Base-by-base conservation (phyloP, 2,888 invertebrate species). In the Xestobium rufovillosum region DNA sequence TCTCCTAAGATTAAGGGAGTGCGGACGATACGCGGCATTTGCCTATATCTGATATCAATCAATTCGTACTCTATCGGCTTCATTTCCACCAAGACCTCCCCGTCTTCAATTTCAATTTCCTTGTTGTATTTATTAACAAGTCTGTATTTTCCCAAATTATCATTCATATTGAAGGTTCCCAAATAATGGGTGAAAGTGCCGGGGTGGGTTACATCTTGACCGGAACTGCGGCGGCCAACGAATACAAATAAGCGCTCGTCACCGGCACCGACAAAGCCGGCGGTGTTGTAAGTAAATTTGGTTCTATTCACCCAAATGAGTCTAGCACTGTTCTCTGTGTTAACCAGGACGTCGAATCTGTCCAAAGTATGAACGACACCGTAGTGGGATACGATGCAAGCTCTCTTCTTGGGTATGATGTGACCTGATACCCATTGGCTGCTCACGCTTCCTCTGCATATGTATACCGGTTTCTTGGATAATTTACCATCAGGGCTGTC, bases 11-110 rank as follows among this genome's bases (percentile, higher is more conserved):
- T 48, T 9, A 43, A 48, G 1, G 54, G 46, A 8, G 23, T 19
- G 6, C n/a, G 6, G 6, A 8, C n/a, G 6, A 19, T 19, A 8
- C 23, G 6, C 6, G 6, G 23, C 6, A 6, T n/a, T 6, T 49
- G 51, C 12, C 55, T 57, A 14, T 53, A 46, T 27, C 59, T 50
- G 31, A 54, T 75, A 47, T 78, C 65, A 10, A 49, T 40, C n/a
- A 89, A 63, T 60, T 85, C 83, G 59, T 90, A 90, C 38, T 75
- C 71, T 19, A 75, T 69, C 1, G 89, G 88, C 60, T 88, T 88
- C 1, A 80, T 77, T 67, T 89, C 89, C 4, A 83, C 75, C 14
- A 90, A 67, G 32, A 90, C 73, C 57, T 88, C 83, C 0, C 87
- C 87, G 31, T 72, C 74, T 40, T 73, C 73, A 53, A 71, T 73